Evolutionary conservation across 2,113 vertebrate genomes (phyloP), one percentile per base, ranked within the genome.

Genomic region (Clarias gariepinus): DNA sequence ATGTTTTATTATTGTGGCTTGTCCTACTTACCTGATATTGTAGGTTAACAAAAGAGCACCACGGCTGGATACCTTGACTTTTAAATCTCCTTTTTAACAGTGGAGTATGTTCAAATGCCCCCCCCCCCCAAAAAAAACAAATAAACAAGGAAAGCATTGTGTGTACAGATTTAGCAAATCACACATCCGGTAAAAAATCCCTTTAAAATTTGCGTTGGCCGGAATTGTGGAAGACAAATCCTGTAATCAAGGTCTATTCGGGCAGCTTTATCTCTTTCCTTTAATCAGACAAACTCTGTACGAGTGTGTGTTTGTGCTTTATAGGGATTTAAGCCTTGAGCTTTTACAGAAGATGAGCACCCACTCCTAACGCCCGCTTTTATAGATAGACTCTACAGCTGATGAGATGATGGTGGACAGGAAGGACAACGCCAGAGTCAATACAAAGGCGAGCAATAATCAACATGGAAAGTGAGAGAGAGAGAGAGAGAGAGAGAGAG

Each of bases 311-410:
- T 55, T 25, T 77, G 8, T 74, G 28, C 30, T 68, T 66, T 41
- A 53, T 25, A 28, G 13, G 66, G 66, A 77, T 79, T 73, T 60
- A 21, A 68, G 60, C 57, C 68, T 73, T 79, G 52, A 83, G 81
- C 60, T 69, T 64, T 60, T 3, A 53, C 13, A 36, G 71, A 84
- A 15, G 61, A 84, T 79, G 73, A 87, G 23, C 80, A 25, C 81
- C 57, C 58, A 58, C 41, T 25, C 30, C 11, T 68, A 57, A 55
- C 30, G 30, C 52, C 36, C 52, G 1, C 41, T 68, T 87, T 83
- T 77, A n/a, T 74, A 83, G 68, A 60, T 53, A 77, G 36, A 68
- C 60, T 11, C 28, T 47, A 64, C 81, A 52, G 64, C 58, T 61
- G 53, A 79, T 58, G 57, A 33, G 18, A 79, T 33, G 77, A 58